These are phyloP conservation scores for Yponomeuta malinellus DNA, from an alignment of 2,888 invertebrate genomes.

Conservation along the genomic window DNA sequence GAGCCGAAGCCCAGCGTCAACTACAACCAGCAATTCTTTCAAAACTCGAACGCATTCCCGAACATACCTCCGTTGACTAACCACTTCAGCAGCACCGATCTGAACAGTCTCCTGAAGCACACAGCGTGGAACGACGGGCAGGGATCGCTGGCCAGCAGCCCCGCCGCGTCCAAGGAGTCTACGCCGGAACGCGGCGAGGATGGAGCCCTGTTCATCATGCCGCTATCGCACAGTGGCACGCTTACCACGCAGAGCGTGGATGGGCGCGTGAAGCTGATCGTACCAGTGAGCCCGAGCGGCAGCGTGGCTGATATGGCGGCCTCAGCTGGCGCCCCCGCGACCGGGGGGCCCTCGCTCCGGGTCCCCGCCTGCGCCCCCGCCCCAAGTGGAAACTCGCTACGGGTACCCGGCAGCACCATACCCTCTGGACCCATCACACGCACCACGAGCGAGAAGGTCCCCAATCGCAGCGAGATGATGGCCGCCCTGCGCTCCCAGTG, in stretches of 20 bases:
- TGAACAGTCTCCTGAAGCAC: conserved; percentile 40
- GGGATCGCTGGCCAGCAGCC: conserved; percentile 51
- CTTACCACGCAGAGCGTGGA: conserved; percentile 77
- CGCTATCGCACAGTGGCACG: conserved; percentile 78
- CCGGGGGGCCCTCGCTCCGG: conserved; percentile 39
- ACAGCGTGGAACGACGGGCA: conserved; percentile 55
- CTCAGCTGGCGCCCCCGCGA: conserved; percentile 43
- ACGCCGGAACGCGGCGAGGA: conserved; percentile 54
- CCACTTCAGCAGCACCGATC: conserved; percentile 44
- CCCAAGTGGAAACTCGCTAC: conserved; percentile 33
- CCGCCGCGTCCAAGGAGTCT: conserved; percentile 69
- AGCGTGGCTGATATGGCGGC: conserved; percentile 43
- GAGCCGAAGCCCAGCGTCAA: conserved; percentile 39
- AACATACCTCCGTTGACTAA: conserved; percentile 59
- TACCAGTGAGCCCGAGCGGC: conserved; percentile 74
- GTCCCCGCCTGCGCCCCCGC: conserved; percentile 34
- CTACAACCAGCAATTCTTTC: conserved; percentile 48
- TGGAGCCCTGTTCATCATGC: conserved; percentile 78
- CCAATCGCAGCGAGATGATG: conserved; percentile 90
- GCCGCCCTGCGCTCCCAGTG: conserved; percentile 87
- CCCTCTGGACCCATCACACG: conserved; percentile 81
- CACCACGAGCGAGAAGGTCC: conserved; percentile 90
- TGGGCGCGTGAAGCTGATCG: conserved; percentile 77
- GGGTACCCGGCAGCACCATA: conserved; percentile 63
- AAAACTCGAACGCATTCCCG: conserved; percentile 61